Percentiles rank a stretch among this genome's conserved stretches.
Evolutionary conservation across 2,113 vertebrate genomes (phyloP).

Genomic region (Crotophaga sulcirostris): DNA sequence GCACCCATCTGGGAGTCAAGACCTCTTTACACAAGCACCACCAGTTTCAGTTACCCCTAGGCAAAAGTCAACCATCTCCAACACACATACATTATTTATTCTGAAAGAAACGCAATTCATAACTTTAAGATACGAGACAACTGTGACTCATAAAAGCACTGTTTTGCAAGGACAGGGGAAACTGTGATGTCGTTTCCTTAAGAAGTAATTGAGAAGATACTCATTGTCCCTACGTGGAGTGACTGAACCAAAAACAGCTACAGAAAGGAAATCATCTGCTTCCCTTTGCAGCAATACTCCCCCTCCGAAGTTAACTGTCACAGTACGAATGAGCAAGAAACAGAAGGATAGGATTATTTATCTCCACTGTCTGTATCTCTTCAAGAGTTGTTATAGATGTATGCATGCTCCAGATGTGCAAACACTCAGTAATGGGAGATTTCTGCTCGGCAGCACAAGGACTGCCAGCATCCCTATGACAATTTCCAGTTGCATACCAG

Average conservation of each 20-base stretch:
- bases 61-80: background rate
- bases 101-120: background rate
- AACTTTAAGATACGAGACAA: too few relatives aligned
- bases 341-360: background rate
- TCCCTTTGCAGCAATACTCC: background rate
- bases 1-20: conserved; percentile 29
- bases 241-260: background rate
- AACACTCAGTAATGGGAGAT: rapidly evolving
- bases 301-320: background rate
- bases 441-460: background rate
- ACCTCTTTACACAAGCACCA: conserved; percentile 14
- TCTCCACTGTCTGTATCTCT: background rate
- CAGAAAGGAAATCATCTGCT: background rate
- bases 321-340: background rate
- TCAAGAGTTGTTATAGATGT: background rate
- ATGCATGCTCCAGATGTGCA: background rate
- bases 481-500: background rate
- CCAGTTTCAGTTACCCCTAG: background rate
- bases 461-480: rapidly evolving
- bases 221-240: background rate
- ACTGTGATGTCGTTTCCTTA: background rate
- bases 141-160: background rate
- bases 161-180: background rate
- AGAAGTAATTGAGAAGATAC: background rate
- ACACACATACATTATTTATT: background rate